Evolutionary conservation across 2,888 invertebrate genomes (phyloP).

Genomic region (Oscheius sp.): DNA sequence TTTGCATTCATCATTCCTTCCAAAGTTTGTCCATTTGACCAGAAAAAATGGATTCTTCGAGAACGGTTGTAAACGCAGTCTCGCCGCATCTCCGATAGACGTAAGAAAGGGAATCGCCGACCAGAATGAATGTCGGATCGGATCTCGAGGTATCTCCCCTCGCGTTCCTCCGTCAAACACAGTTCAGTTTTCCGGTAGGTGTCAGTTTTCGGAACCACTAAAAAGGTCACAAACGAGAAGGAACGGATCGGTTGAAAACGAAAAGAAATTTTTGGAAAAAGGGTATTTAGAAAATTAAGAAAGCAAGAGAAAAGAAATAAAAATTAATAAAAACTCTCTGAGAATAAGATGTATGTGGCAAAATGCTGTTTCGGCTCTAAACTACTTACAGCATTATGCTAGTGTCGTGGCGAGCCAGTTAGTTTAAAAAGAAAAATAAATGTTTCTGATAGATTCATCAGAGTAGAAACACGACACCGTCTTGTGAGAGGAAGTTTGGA

Average conservation of each 20-base stretch:
- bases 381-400: too few species aligned
- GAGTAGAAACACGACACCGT: too few species aligned
- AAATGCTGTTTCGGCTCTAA: too few species aligned
- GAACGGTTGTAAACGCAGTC: slow-evolving; percentile 7
- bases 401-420: too few species aligned
- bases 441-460: too few species aligned
- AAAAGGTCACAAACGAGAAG: slow-evolving; percentile 13
- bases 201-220: slow-evolving; percentile 4
- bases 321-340: too few species aligned
- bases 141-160: neutral
- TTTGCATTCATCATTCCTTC: slow-evolving; percentile 5
- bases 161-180: neutral
- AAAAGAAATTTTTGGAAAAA: neutral
- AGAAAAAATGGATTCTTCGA: neutral
- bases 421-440: too few species aligned
- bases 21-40: slow-evolving; percentile 15
- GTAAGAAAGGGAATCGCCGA: slow-evolving; percentile 17
- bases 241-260: neutral
- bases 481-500: too few species aligned
- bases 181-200: slow-evolving; percentile 20
- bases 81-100: neutral
- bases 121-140: slow-evolving; percentile 6
- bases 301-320: too few species aligned
- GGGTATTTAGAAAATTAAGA: too few species aligned
- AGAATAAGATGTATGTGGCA: too few species aligned